These are phyloP conservation scores for Nomada ruficornis DNA, from an alignment of 2,888 invertebrate genomes.

Conservation along the genomic window DNA sequence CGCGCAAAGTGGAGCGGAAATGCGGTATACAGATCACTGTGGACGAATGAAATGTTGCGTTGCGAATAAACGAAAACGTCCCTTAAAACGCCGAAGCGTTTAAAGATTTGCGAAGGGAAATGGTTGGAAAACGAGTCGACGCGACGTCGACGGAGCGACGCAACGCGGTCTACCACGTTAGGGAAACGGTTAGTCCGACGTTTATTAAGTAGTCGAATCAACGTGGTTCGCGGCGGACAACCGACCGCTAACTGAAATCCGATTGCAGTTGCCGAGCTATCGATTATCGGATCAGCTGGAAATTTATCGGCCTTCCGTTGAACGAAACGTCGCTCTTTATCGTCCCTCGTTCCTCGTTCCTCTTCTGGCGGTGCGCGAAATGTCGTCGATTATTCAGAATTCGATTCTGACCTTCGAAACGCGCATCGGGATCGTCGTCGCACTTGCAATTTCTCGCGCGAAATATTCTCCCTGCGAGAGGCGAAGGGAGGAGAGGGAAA, in stretches of 20 bases:
- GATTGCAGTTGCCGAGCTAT: conserved; percentile 50
- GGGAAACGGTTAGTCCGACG: background rate
- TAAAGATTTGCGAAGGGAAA: background rate
- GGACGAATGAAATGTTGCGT: too few species aligned
- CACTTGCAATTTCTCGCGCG: background rate
- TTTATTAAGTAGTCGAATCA: conserved; percentile 12
- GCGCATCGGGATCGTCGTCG: background rate
- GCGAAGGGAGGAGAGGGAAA: background rate
- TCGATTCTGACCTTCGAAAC: background rate
- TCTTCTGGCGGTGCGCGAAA: background rate
- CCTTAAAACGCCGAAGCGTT: background rate
- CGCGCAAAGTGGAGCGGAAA: too few species aligned
- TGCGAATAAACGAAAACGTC: background rate
- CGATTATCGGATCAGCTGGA: conserved; percentile 59
- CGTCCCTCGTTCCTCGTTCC: background rate
- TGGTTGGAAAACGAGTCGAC: background rate
- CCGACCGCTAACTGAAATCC: conserved; percentile 41
- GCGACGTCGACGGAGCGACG: background rate
- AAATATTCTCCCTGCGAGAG: background rate
- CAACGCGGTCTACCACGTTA: background rate
- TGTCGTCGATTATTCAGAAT: too few species aligned
- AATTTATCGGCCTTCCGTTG: conserved; percentile 44
- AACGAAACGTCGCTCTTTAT: conserved; percentile 6
- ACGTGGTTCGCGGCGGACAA: background rate
- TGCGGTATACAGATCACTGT: too few species aligned